A percentile compares a stretch with the other conserved stretches of the same genome.
These are phyloP conservation scores for Microplitis manilae DNA, from an alignment of 2,888 invertebrate species.

Conservation along the genomic window DNA sequence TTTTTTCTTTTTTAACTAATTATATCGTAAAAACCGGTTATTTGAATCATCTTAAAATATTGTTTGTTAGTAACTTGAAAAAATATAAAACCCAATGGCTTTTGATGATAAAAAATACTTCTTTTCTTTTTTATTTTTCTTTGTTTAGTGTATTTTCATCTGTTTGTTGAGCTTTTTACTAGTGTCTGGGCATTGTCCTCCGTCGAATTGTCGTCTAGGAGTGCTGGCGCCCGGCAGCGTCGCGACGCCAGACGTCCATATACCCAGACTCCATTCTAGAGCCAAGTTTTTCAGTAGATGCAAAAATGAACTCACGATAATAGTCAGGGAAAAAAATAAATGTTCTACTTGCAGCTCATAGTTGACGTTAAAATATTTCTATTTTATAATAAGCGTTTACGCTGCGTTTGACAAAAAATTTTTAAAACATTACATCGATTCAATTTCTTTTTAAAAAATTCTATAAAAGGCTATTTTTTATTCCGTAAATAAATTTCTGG, in stretches of 20 bases:
- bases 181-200: constrained; percentile 59
- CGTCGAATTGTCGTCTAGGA: constrained; percentile 60
- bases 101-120: background rate
- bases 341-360: background rate
- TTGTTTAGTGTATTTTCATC: background rate
- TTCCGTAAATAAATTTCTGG: constrained; percentile 16
- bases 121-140: background rate
- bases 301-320: constrained; percentile 14
- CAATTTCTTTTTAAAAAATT: background rate
- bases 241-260: constrained; percentile 52
- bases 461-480: background rate
- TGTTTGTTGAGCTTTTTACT: constrained; percentile 11
- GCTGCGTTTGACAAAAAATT: too few species aligned
- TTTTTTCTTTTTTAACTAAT: background rate
- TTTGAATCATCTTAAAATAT: background rate
- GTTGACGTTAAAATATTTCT: background rate
- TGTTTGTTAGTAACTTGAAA: background rate
- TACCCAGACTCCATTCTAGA: constrained; percentile 18
- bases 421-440: too few species aligned
- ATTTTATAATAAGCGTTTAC: background rate
- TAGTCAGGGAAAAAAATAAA: constrained; percentile 15
- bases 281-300: constrained; percentile 27
- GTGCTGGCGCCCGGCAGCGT: constrained; percentile 59
- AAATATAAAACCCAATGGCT: background rate
- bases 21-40: background rate